Base-by-base conservation (phyloP, 2,113 vertebrate species). In the Scatophagus argus region DNA sequence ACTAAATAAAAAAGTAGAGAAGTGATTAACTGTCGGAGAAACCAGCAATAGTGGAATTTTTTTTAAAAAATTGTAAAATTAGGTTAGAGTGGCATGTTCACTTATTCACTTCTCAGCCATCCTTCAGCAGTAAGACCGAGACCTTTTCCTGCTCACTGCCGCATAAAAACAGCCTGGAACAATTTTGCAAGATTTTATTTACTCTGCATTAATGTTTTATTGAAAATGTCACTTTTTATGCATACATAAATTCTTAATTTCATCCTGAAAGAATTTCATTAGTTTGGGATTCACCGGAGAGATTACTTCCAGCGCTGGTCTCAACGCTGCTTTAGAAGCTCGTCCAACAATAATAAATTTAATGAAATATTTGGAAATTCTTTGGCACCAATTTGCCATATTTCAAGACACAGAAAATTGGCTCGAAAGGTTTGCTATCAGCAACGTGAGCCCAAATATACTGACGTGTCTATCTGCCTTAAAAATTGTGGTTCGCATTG, bases 251-350 rank as follows among this genome's bases (percentile, higher is more conserved):
- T 9, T 79, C 12, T 62, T 52, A 1, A 32, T 34, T 2, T 9
- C 43, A 21, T 65, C 31, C 25, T 39, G 8, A 39, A 83, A 66
- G 46, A 74, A 64, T 79, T 67, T 55, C 3, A 62, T 81, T 70
- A 60, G 23, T 79, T 74, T 47, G 55, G 17, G 17, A 47, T 69
- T 69, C 41, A 21, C 23, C 7, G 43, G 36, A 0, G n/a, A 55
- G 25, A 47, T 55, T 17, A 56, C 19, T 8, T 19, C 51, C 17
- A 4, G 16, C 29, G 23, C 44, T 17, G 0, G 3, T 58, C 9
- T 58, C 6, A 58, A 52, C 1, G 6, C 14, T 25, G 23, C 21
- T 51, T 66, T 39, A 66, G 47, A 66, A n/a, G 5, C 46, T 25
- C 11, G n/a, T 34, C 36, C 41, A 79, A 23, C 0, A 61, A 44